Base-by-base conservation (phyloP, 1,140 invertebrate species). In the Trichonephila clavipes region DNA sequence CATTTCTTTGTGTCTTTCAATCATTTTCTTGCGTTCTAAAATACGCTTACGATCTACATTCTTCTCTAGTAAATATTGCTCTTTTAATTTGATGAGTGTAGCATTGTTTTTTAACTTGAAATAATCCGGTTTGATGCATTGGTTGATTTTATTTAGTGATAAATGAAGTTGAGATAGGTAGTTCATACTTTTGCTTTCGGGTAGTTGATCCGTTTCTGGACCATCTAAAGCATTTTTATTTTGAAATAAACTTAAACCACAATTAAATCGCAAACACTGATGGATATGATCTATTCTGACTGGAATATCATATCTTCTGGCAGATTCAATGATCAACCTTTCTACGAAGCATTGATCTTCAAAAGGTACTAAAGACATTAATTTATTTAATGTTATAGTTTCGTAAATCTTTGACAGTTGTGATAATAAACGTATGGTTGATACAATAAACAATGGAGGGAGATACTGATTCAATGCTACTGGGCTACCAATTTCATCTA, bases 281-380 rank as follows among this genome's bases (percentile, higher is more conserved):
- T 96, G 97, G 10, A 97, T 97, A 95, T 99, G 98, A 96, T 99
- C 98, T 94, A 98, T 98, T 40, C 98, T 97, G 44, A 98, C 98
- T 96, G 99, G 99, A 97, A 99, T 98, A 95, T 99, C 98, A 95
- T 99, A 98, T 95, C 99, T 98, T 10, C 98, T 97, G 1, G 99
- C 98, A 94, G 98, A 98, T 96, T 99, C 98, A 0, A 99, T 98
- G 51, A 99, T 96, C 21, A 99, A 96, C 64, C 98, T 97, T 95
- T 99, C 99, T 94, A 99, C 95, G 94, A 98, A 97, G 95, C 98
- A 98, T 34, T 95, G 97, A 96, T 95, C 97, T 96, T 94, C 97
- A 95, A 99, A 99, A 21, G 97, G 97, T 10, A 98, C 97, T 40
- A 99, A 96, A 94, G 98, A 97, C 61, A 99, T 96, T 4, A 99